Evolutionary conservation across 35 echinoderm and acorn worm species (phyloP), one percentile per base, ranked within the genome.

Genomic region (Ophioderma brevispina): DNA sequence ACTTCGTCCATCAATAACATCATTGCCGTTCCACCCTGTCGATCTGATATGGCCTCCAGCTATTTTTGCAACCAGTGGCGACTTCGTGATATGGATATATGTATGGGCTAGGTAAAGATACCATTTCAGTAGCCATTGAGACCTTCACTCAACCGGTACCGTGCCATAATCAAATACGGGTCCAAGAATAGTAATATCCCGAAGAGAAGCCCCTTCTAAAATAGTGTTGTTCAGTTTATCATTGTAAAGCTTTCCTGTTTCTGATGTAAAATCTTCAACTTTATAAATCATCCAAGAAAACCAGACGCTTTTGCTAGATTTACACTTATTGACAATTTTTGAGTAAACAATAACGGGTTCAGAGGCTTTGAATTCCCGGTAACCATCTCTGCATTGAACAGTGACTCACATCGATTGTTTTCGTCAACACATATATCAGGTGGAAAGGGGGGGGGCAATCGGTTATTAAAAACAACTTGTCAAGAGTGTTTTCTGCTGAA

Each of bases 101-200:
- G 40, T 78, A 19, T 82, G 75, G 30, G 79, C 90, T 0, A 30
- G 21, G 38, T 46, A 79, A 78, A 75, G 55, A 92, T 49, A 0
- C 40, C 42, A 84, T 33, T 78, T 83, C 90, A n/a, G 49, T 70
- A 10, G 40, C 19, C 90, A 92, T 92, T 2, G 90, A 85, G 10
- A 92, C 90, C 18, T 86, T 92, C 0, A 92, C 56, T 37, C 86
- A 85, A 79, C 34, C 82, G 64, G 30, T 92, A 79, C 40, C 50
- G n/a, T 32, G 37, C 82, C 90, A 0, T 17, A 46, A 2, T 70
- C 46, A 37, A 92, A 64, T 15, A 49, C 40, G 11, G 41, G 28
- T 33, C 55, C 39, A 13, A 37, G 38, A 37, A 92, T 46, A 0
- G 50, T 59, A 19, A 92, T 25, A 38, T 75, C 84, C 25, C 81